Percentiles rank a stretch among this genome's conserved stretches.
These are phyloP conservation scores for Cebus imitator DNA, from an alignment of 2,113 vertebrate species.

Conservation along the genomic window DNA sequence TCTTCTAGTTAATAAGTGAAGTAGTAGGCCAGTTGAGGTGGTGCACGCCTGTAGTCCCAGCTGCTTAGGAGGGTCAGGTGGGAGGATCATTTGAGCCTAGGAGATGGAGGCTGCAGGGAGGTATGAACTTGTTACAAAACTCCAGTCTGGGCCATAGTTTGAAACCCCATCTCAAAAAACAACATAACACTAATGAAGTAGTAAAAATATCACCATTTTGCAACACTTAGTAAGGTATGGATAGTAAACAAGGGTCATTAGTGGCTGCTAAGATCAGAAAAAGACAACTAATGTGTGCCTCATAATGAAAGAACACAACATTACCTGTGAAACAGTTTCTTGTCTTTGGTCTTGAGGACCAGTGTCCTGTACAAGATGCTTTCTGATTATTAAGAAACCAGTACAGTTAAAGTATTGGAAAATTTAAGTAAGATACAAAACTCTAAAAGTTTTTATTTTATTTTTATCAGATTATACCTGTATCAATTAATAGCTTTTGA, in stretches of 20 bases:
- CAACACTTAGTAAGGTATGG: background rate
- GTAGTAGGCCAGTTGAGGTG: background rate
- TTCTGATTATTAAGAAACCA: conserved; percentile 1
- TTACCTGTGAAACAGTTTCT: background rate
- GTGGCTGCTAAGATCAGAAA: background rate
- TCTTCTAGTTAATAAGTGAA: conserved; percentile 22
- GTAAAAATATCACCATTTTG: background rate
- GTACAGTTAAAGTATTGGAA: background rate
- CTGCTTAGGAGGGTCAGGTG: no score
- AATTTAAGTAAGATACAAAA: background rate
- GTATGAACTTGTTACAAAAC: no score
- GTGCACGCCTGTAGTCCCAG: no score
- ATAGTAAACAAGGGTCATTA: background rate
- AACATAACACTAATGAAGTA: no score
- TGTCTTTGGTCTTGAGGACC: background rate
- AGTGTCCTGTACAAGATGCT: background rate
- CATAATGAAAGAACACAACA: background rate
- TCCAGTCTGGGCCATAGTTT: no score
- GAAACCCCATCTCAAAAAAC: no score
- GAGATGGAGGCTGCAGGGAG: no score
- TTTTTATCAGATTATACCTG: background rate
- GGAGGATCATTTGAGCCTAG: no score
- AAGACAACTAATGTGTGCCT: background rate
- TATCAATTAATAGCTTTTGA: background rate
- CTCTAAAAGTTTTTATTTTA: background rate